Evolutionary conservation across 2,888 invertebrate genomes (phyloP).

Genomic region (Argyra leucocephala): DNA sequence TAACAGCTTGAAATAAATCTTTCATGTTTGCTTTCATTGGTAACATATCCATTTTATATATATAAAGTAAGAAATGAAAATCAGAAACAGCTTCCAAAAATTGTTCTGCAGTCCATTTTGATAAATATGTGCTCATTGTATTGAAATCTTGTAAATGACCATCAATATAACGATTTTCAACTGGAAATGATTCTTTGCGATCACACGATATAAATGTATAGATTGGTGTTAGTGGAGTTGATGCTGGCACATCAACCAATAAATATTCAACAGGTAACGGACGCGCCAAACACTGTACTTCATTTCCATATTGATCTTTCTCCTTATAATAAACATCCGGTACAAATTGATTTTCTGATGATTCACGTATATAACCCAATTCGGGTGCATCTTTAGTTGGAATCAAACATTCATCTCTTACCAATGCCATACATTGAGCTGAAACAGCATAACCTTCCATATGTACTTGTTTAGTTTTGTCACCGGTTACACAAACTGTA

Average conservation of each 20-base stretch:
- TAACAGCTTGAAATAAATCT: slow-evolving; percentile 68
- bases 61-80: slow-evolving; percentile 86
- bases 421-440: slow-evolving; percentile 94
- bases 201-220: slow-evolving; percentile 56
- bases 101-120: slow-evolving; percentile 60
- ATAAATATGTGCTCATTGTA: slow-evolving; percentile 64
- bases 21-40: slow-evolving; percentile 70
- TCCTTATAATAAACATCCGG: slow-evolving; percentile 99
- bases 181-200: slow-evolving; percentile 58
- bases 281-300: slow-evolving; percentile 83
- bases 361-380: slow-evolving; percentile 89
- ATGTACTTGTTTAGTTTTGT: slow-evolving; percentile 81
- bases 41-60: slow-evolving; percentile 85
- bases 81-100: slow-evolving; percentile 70
- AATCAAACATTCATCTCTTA: slow-evolving; percentile 82
- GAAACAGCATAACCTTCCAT: slow-evolving; percentile 99
- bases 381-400: slow-evolving; percentile 97
- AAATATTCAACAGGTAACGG: slow-evolving; percentile 97
- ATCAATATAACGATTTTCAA: slow-evolving; percentile 71
- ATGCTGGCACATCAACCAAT: slow-evolving; percentile 91
- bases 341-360: slow-evolving; percentile 87
- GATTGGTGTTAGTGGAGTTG: slow-evolving; percentile 71
- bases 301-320: slow-evolving; percentile 95
- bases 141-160: slow-evolving; percentile 75
- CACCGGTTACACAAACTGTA: slow-evolving; percentile 96